Base-by-base conservation (phyloP, 2,888 invertebrate genomes). In the Mesopsocus fuscifrons region DNA sequence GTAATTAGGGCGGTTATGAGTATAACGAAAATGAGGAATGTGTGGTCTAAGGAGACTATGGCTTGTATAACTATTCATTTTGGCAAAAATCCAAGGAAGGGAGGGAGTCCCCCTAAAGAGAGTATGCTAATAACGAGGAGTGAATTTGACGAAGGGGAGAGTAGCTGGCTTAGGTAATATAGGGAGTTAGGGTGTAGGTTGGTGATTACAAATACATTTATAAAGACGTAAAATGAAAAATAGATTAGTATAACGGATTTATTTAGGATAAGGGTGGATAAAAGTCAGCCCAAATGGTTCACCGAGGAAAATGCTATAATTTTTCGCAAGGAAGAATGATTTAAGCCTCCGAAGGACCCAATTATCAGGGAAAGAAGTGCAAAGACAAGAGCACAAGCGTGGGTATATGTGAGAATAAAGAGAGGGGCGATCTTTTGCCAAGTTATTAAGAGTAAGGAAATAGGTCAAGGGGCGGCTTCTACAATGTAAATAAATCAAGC, bases 391-490 rank as follows among this genome's bases (percentile, higher is more conserved):
- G 59, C 57, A 52, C 56, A 57, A 56, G 61, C 59, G 53, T 59
- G 55, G 55, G 61, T 60, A 57, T 66, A 67, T 41, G 64, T 65
- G 34, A 69, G 51, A 53, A 71, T 50, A 57, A 69, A 63, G 62
- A 73, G 59, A 2, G 72, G 72, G 30, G 68, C 64, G 62, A 72
- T 66, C 70, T 74, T 74, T 71, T 74, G 73, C 64, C 71, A 72
- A 1, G 69, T 69, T 61, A 71, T 61, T 62, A 72, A 56, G 54
- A 72, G 59, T 53, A 71, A 57, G 47, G 60, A 56, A 59, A 68
- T 71, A 49, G 63, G 56, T 70, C 71, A 73, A 21, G 57, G 59
- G 62, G 72, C 51, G 2, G 69, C 69, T 62, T 69, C 68, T 51
- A 69, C 63, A 55, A 73, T 62, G 60, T 65, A 66, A 1, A 69